A percentile compares a stretch with the other conserved stretches of the same genome.
Evolutionary conservation across 2,113 vertebrate genomes (phyloP).

Genomic region (Gymnorhina tibicen): DNA sequence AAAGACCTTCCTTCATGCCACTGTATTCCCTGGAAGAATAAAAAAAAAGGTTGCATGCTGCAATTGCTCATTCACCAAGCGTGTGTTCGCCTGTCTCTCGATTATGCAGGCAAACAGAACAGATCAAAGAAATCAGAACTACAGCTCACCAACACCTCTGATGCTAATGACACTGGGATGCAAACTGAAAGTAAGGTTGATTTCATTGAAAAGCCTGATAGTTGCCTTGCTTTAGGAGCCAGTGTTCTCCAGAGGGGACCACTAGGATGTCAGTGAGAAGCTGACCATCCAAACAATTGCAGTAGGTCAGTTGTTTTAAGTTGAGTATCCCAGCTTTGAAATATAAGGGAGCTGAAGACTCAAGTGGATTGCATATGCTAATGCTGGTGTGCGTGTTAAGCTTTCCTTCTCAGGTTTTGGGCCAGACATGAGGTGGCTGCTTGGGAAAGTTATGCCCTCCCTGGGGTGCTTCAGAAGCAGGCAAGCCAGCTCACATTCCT

Average conservation of each 20-base stretch:
- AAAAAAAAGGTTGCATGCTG: background rate
- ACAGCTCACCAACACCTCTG: conserved; percentile 27
- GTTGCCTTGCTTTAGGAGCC: background rate
- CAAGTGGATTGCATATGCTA: background rate
- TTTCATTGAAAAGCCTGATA: background rate
- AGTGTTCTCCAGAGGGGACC: background rate
- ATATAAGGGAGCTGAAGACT: background rate
- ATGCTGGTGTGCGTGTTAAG: background rate
- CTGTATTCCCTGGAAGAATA: accelerated
- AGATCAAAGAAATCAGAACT: conserved; percentile 52
- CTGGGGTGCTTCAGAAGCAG: background rate
- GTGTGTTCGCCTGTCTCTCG: accelerated
- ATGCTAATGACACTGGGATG: background rate
- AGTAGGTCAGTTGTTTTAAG: background rate
- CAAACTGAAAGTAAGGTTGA: conserved; percentile 8
- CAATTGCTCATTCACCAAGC: background rate
- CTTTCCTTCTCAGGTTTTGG: background rate
- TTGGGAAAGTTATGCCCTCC: background rate
- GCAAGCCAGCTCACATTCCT: background rate
- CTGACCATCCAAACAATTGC: accelerated
- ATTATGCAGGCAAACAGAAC: conserved; percentile 26
- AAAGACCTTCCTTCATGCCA: background rate
- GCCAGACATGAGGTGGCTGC: accelerated
- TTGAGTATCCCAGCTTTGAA: background rate
- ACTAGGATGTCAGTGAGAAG: background rate